Conservation (phyloP, 2,113 vertebrate genomes). For the Sylvietta virens region DNA sequence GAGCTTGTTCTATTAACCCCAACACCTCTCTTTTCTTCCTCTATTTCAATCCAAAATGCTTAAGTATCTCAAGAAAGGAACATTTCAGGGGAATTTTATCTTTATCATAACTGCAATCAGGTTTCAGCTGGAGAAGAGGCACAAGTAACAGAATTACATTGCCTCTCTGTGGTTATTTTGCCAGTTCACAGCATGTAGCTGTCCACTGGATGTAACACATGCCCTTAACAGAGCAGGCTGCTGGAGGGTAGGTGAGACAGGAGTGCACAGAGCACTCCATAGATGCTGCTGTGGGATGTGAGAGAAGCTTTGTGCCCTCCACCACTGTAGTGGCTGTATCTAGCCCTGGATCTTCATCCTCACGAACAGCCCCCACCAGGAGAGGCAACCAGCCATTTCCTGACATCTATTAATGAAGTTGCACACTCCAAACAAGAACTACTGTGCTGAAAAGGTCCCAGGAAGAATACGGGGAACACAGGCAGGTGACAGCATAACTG, state of each 20-base stretch:
- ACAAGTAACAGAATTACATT: not conserved
- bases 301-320: not conserved
- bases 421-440: not conserved
- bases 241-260: not conserved
- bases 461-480: rapidly evolving
- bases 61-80: not conserved
- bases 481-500: rapidly evolving
- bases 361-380: not conserved
- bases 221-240: not conserved
- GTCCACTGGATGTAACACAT: not conserved
- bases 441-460: not conserved
- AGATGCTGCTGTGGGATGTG: not conserved
- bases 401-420: not conserved
- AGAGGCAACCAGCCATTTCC: not conserved
- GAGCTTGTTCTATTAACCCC: not conserved
- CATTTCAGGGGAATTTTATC: not conserved
- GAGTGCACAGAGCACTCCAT: rapidly evolving
- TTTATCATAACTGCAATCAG: not conserved
- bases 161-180: not conserved
- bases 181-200: not conserved
- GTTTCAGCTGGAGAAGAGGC: not conserved
- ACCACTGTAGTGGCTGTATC: rapidly evolving
- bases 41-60: not conserved
- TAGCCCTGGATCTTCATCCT: not conserved
- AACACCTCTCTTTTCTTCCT: not conserved